phyloP scores from a whole-genome alignment of 2,888 invertebrate species.

The Hetaerina titia region DNA sequence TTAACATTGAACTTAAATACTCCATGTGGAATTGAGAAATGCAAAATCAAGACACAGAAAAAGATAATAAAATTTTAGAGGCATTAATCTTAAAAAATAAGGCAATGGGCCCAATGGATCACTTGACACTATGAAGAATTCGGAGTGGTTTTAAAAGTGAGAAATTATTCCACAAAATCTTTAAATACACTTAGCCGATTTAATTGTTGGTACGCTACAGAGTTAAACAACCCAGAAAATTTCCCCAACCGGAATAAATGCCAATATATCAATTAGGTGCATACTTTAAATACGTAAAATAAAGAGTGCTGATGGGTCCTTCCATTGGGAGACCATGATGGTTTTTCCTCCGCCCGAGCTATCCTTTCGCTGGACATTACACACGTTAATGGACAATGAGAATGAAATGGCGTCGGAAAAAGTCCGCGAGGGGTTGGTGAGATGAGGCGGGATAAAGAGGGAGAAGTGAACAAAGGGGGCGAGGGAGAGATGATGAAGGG shows the following conservation, averaged over 20 bases:
- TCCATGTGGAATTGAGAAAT: too few species aligned
- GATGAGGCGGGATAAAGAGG: conserved; percentile 26
- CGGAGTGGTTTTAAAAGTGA: too few species aligned
- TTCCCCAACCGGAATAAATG: not conserved
- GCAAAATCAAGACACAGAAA: too few species aligned
- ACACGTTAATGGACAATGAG: conserved; percentile 39
- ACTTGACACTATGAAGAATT: too few species aligned
- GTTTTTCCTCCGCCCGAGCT: not conserved
- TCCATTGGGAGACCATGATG: not conserved
- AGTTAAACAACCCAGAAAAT: too few species aligned
- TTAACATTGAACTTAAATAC: too few species aligned
- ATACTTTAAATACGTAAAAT: not conserved
- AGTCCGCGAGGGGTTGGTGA: not conserved
- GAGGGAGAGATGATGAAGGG: not conserved
- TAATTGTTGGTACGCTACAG: too few species aligned
- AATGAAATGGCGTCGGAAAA: not conserved
- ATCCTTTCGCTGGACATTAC: not conserved
- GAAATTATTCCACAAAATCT: too few species aligned
- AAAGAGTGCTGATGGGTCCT: not conserved
- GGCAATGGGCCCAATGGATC: too few species aligned
- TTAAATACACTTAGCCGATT: too few species aligned
- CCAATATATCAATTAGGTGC: not conserved
- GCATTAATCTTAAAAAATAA: too few species aligned
- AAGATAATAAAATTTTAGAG: too few species aligned
- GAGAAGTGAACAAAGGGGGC: not conserved